A percentile compares a stretch with the other conserved stretches of the same genome.
Conservation (phyloP, 1,140 invertebrate species). For the Drosophila kikkawai region DNA sequence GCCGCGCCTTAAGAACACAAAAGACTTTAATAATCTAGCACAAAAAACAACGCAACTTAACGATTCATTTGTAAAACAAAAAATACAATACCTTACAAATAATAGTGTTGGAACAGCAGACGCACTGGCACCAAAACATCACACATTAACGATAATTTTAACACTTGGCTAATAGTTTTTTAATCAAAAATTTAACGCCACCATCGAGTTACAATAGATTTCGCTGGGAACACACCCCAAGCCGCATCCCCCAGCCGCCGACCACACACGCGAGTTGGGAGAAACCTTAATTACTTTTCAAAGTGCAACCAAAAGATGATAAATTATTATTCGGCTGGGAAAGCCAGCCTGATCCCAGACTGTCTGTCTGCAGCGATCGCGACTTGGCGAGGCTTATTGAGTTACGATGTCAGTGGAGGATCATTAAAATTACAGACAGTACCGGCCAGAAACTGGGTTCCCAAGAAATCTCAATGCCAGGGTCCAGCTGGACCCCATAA, state of each 20-base stretch:
- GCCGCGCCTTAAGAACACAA: conserved; percentile 53
- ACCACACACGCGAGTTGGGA: conserved; percentile 70
- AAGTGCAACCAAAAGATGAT: conserved; percentile 75
- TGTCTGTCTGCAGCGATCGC: conserved; percentile 73
- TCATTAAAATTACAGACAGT: conserved; percentile 79
- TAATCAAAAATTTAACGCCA: conserved; percentile 81
- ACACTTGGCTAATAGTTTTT: conserved; percentile 83
- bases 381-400: conserved; percentile 57
- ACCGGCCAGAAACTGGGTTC: conserved; percentile 58
- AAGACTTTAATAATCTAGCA: conserved; percentile 44
- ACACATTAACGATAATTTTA: conserved; percentile 67
- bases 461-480: conserved; percentile 52
- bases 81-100: too few species aligned
- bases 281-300: conserved; percentile 78
- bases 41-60: conserved; percentile 61
- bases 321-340: conserved; percentile 64
- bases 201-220: conserved; percentile 68
- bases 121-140: conserved; percentile 64
- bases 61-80: conserved; percentile 54
- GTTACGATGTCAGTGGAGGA: conserved; percentile 66
- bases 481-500: conserved; percentile 29
- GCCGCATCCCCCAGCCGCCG: conserved; percentile 33
- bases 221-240: conserved; percentile 31
- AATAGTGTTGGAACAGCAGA: conserved; percentile 53
- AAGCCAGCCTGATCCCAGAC: conserved; percentile 69